Evolutionary conservation across 2,888 invertebrate genomes (phyloP), one percentile per base, ranked within the genome.

Genomic region (Andrena fulva): DNA sequence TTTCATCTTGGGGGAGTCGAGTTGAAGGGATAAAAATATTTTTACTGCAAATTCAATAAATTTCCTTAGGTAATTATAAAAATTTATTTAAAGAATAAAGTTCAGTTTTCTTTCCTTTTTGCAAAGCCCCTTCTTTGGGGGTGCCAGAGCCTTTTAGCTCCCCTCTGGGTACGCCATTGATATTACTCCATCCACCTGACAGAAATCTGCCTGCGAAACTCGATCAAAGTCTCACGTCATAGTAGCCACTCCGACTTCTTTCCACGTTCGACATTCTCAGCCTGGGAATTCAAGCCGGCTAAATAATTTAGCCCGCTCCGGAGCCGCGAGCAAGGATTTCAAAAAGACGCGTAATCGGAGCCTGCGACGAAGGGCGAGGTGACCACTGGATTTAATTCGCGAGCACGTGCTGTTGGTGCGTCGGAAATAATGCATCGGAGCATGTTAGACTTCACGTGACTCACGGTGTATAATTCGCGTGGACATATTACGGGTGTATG

Each of bases 391-490:
- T 82, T 82, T 83, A 83, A 82, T 82, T 82, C 77, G 42, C 52
- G 78, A 64, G 72, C 78, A 82, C 78, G 82, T 78, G 78, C 52
- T 77, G 70, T 68, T 63, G 66, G 70, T 67, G 29, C 42, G 80
- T 66, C 75, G 80, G 29, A 76, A 71, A 31, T 52, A 42, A 82
- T 72, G 82, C 76, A 82, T 54, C 71, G 81, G 16, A 60, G 70
- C 70, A 69, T 78, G 74, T 31, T 75, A 63, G 16, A 75, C 66
- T 72, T 85, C 80, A 77, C 72, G 75, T 85, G 83, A 85, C 64
- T 83, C 85, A 83, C 77, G 62, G 62, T 73, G 59, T 80, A 77
- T 75, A 85, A 80, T 85, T 77, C 67, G 67, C 64, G 35, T 73
- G 67, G 56, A 70, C 69, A 70, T 72, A 66, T 52, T 63, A 50